phyloP scores from a whole-genome alignment of 2,113 vertebrate genomes.

The Cynoglossus semilaevis region DNA sequence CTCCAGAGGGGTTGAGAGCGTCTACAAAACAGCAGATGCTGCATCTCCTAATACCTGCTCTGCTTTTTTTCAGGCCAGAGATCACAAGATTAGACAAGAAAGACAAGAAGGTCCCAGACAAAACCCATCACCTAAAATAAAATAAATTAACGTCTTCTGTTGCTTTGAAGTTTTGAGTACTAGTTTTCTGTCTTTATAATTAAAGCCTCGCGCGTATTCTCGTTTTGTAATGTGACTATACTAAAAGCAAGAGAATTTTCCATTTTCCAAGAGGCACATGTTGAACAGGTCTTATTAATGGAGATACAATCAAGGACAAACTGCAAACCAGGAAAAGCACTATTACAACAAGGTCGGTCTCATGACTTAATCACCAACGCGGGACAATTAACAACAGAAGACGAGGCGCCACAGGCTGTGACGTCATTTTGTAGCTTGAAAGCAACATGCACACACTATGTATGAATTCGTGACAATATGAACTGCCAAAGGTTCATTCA shows the following conservation, averaged over 20 bases:
- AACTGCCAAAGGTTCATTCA: too few species aligned
- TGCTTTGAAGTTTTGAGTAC: too few species aligned
- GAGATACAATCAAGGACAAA: too few species aligned
- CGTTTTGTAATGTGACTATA: too few species aligned
- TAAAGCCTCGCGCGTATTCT: too few species aligned
- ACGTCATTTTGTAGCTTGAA: neutral
- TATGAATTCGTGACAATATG: too few species aligned
- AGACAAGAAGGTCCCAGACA: conserved; percentile 1
- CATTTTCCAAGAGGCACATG: neutral
- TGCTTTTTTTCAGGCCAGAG: conserved; percentile 1
- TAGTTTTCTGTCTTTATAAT: too few species aligned
- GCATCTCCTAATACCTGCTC: conserved; percentile 8
- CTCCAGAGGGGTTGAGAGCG: neutral
- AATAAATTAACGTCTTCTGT: neutral
- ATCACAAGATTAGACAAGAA: neutral
- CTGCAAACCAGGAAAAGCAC: neutral
- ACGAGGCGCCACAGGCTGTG: neutral
- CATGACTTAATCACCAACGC: neutral
- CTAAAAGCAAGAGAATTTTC: neutral
- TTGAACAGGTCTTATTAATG: neutral
- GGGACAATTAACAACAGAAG: neutral
- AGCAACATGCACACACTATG: neutral
- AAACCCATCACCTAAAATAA: fast-evolving
- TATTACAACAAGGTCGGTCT: neutral
- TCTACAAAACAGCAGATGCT: neutral